These are phyloP conservation scores for Hirtodrosophila confusa DNA, from an alignment of 2,888 invertebrate species.

Conservation along the genomic window DNA sequence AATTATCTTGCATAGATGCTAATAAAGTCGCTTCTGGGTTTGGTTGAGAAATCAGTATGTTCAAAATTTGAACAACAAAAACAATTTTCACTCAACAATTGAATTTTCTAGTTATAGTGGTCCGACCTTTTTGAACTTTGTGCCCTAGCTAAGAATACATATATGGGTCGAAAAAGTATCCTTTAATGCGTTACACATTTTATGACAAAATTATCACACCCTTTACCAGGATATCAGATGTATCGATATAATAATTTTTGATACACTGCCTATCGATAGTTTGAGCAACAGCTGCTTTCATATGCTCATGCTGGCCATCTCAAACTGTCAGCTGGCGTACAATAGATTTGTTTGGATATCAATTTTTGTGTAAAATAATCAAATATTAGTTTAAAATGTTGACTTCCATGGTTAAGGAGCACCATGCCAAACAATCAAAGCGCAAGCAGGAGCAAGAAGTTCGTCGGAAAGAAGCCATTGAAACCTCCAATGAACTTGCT, in stretches of 20 bases:
- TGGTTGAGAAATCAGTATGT: too few species aligned
- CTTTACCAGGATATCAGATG: too few species aligned
- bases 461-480: conserved; percentile 96
- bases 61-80: too few species aligned
- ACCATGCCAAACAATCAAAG: conserved; percentile 91
- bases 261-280: conserved; percentile 24
- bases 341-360: conserved; percentile 86
- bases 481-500: conserved; percentile 95
- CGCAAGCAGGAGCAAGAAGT: conserved; percentile 95
- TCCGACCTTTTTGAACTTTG: too few species aligned
- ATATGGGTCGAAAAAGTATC: too few species aligned
- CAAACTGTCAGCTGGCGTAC: conserved; percentile 23
- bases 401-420: conserved; percentile 93
- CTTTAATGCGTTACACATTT: too few species aligned
- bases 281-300: conserved; percentile 1
- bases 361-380: neutral
- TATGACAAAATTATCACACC: too few species aligned
- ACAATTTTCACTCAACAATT: too few species aligned
- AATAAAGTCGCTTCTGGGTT: too few species aligned
- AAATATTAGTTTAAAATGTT: conserved; percentile 86
- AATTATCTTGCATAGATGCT: too few species aligned
- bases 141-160: too few species aligned
- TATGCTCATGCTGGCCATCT: conserved; percentile 11
- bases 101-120: too few species aligned
- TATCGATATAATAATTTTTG: conserved; percentile 11